Evolutionary conservation across 2,797 vertebrate genomes (phyloP).

Genomic region (Lutra lutra): DNA sequence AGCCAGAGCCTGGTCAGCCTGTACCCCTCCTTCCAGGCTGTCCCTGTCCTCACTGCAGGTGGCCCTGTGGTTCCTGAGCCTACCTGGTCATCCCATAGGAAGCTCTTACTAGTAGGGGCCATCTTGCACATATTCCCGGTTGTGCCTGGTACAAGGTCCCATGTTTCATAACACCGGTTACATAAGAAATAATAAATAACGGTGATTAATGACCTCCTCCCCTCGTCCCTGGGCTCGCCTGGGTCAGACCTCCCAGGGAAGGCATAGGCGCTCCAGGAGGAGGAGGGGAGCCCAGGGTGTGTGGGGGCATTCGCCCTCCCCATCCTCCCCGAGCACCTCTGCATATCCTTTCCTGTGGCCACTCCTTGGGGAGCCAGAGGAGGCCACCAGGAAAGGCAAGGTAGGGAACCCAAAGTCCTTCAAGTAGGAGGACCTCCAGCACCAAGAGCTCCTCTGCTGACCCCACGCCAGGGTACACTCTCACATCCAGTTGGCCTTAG

Average conservation of each 20-base stretch:
- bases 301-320: neutral
- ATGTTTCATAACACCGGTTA: slow-evolving; percentile 74
- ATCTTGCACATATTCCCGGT: slow-evolving; percentile 46
- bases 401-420: neutral
- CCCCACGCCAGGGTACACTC: neutral
- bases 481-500: neutral
- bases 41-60: neutral
- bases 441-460: neutral
- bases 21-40: neutral
- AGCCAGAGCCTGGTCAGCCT: neutral
- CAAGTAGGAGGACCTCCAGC: neutral
- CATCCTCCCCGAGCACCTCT: neutral
- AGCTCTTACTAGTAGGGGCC: neutral
- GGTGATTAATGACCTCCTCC: slow-evolving; percentile 76
- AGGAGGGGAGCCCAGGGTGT: neutral
- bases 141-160: slow-evolving; percentile 73
- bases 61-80: neutral
- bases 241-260: slow-evolving; percentile 78
- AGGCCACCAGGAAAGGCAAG: neutral
- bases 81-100: neutral
- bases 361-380: neutral
- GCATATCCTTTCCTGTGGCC: neutral
- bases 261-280: slow-evolving; percentile 27
- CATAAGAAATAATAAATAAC: slow-evolving; percentile 79
- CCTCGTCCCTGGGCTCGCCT: neutral